Evolutionary conservation across 2,113 vertebrate genomes (phyloP).

Genomic region (Melanocharis versteri): DNA sequence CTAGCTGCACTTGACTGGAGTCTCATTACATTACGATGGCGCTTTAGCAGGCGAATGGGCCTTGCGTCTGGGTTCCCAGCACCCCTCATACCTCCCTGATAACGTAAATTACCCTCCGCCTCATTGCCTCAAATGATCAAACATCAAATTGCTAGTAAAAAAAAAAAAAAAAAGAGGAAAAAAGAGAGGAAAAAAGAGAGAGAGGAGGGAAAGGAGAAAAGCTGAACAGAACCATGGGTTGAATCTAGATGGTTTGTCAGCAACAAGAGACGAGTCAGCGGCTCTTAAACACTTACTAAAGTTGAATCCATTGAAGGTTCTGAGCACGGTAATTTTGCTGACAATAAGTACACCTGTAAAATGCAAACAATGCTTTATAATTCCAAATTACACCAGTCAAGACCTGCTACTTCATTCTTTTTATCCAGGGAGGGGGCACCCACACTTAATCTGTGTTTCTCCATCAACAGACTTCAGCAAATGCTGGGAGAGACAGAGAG

Average conservation of each 20-base stretch:
- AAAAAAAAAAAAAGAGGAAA: constrained; percentile 35
- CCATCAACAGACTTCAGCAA: background rate
- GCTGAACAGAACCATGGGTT: constrained; percentile 82
- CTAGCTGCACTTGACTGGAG: constrained; percentile 89
- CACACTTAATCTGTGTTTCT: background rate
- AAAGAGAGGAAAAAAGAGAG: constrained; percentile 40
- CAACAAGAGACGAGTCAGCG: constrained; percentile 77
- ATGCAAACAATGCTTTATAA: constrained; percentile 66
- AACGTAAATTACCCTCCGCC: constrained; percentile 92
- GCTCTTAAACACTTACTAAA: constrained; percentile 68
- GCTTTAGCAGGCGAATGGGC: constrained; percentile 93
- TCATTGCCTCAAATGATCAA: constrained; percentile 97
- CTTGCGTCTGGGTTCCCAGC: constrained; percentile 90
- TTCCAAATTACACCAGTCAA: constrained; percentile 19
- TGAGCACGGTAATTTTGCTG: constrained; percentile 38
- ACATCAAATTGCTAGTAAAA: constrained; percentile 92
- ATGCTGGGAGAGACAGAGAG: background rate
- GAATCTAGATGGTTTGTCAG: constrained; percentile 85
- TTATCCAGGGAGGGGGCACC: background rate
- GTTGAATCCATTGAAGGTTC: constrained; percentile 58
- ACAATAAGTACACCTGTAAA: constrained; percentile 53
- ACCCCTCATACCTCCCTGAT: constrained; percentile 91
- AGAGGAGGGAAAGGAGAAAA: constrained; percentile 47
- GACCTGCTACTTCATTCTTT: background rate
- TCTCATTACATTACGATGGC: constrained; percentile 94